phyloP scores from a whole-genome alignment of 2,888 invertebrate species.

The Odontocerum albicorne region DNA sequence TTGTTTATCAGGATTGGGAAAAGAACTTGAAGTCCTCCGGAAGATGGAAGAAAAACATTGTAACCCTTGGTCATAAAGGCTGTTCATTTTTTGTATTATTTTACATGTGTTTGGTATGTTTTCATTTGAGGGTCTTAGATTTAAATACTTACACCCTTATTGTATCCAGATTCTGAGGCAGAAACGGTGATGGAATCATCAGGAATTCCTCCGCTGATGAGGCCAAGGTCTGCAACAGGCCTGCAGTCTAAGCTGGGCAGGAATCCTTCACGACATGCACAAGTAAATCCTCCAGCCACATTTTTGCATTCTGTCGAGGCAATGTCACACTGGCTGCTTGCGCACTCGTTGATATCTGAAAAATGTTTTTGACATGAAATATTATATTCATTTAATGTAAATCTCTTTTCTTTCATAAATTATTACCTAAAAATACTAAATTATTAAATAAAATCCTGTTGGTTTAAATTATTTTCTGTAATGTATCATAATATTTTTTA shows the following conservation, averaged over 20 bases:
- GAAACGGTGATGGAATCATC: slow-evolving; percentile 89
- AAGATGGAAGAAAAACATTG: no score
- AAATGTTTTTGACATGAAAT: no score
- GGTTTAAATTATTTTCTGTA: neutral
- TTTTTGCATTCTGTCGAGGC: slow-evolving; percentile 91
- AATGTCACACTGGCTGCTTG: slow-evolving; percentile 84
- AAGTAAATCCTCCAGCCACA: slow-evolving; percentile 84
- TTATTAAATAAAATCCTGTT: neutral
- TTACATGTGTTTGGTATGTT: no score
- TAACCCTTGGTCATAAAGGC: no score
- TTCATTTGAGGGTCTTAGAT: no score
- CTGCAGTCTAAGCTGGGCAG: slow-evolving; percentile 84
- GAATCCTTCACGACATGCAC: slow-evolving; percentile 84
- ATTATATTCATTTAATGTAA: neutral
- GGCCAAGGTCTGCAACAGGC: slow-evolving; percentile 86
- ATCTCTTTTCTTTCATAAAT: no score
- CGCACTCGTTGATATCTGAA: slow-evolving; percentile 87
- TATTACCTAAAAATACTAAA: neutral
- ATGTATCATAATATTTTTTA: no score
- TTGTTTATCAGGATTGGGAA: no score
- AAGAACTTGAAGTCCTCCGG: no score
- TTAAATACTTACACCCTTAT: slow-evolving; percentile 72
- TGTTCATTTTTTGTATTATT: no score
- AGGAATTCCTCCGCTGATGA: slow-evolving; percentile 86
- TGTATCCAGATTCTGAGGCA: slow-evolving; percentile 77